Evolutionary conservation across 2,888 invertebrate species (phyloP), one percentile per base, ranked within the genome.

Genomic region (Portevinia maculata): DNA sequence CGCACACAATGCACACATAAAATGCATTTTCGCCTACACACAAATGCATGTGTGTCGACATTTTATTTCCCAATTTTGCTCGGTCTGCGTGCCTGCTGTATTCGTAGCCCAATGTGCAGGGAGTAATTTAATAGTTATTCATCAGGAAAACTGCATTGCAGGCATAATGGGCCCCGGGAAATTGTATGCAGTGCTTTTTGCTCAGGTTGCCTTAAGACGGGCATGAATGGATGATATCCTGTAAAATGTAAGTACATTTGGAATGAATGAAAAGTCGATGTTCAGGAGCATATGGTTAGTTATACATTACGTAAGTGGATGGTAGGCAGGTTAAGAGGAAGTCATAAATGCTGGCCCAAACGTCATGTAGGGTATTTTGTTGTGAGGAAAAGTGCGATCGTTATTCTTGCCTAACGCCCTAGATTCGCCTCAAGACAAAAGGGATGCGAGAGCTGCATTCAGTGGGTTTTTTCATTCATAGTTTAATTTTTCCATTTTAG

Each of bases 51-150:
- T 74, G 75, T 62, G 75, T 34, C 59, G 37, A 59, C 28, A 19
- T 69, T 32, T 55, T 32, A 39, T 32, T 8, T 65, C 50, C 62
- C 60, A 76, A 73, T 83, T 78, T 71, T 62, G 46, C 53, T 71
- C 46, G 37, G 57, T 64, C 57, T 69, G 24, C 21, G 24, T 44
- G 50, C 50, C 39, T 17, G 3, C 37, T 8, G 9, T 30, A 13
- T 13, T 50, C 24, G 30, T 41, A 34, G 32, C 65, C 48, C 59
- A 41, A 5, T 3, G 24, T 24, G 24, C 41, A 69, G 69, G 60
- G 71, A 83, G 71, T 78, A 78, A 83, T 83, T 83, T 78, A 83
- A 83, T 83, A 83, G 83, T 83, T 83, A 83, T 78, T 78, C 83
- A 71, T 78, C 78, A 78, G 83, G 78, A 78, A 83, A 78, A 78